A percentile compares a stretch with the other conserved stretches of the same genome.
phyloP scores from a whole-genome alignment of 2,888 invertebrate species.

The Boloria selene region DNA sequence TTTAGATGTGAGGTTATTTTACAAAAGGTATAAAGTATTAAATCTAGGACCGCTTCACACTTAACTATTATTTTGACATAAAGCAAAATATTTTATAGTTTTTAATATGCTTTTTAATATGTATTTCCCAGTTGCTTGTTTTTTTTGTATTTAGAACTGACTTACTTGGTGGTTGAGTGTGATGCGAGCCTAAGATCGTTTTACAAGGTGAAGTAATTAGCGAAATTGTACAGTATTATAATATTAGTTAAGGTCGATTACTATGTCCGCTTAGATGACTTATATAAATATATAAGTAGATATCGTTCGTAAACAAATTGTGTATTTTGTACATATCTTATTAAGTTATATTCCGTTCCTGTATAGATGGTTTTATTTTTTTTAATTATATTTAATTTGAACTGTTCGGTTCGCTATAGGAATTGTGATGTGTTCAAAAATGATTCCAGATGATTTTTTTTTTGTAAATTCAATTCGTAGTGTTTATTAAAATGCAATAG shows the following conservation, averaged over 20 bases:
- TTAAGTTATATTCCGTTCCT: slow-evolving; percentile 79
- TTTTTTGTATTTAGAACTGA: slow-evolving; percentile 6
- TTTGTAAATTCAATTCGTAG: slow-evolving; percentile 79
- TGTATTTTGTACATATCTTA: slow-evolving; percentile 79
- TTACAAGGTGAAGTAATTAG: slow-evolving; percentile 73
- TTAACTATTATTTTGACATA: slow-evolving; percentile 17
- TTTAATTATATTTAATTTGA: slow-evolving; percentile 52
- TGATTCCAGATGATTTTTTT: slow-evolving; percentile 54
- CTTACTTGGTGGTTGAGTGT: slow-evolving; percentile 26
- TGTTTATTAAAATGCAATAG: slow-evolving; percentile 79
- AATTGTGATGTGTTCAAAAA: slow-evolving; percentile 78
- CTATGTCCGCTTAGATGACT: slow-evolving; percentile 69
- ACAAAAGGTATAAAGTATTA: slow-evolving; percentile 13
- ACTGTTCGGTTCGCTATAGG: slow-evolving; percentile 64
- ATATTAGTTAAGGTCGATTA: slow-evolving; percentile 67
- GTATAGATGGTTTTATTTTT: slow-evolving; percentile 66
- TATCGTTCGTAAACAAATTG: slow-evolving; percentile 71
- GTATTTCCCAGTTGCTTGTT: slow-evolving; percentile 9
- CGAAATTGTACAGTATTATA: slow-evolving; percentile 83
- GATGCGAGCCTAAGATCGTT: slow-evolving; percentile 56
- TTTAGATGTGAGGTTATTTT: slow-evolving; percentile 23
- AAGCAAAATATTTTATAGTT: slow-evolving; percentile 10
- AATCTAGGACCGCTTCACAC: slow-evolving; percentile 23
- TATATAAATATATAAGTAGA: slow-evolving; percentile 64
- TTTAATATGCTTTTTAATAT: slow-evolving; percentile 3